A percentile compares a stretch with the other conserved stretches of the same genome.
phyloP scores from a whole-genome alignment of 2,797 vertebrate species.

The Picus viridis region DNA sequence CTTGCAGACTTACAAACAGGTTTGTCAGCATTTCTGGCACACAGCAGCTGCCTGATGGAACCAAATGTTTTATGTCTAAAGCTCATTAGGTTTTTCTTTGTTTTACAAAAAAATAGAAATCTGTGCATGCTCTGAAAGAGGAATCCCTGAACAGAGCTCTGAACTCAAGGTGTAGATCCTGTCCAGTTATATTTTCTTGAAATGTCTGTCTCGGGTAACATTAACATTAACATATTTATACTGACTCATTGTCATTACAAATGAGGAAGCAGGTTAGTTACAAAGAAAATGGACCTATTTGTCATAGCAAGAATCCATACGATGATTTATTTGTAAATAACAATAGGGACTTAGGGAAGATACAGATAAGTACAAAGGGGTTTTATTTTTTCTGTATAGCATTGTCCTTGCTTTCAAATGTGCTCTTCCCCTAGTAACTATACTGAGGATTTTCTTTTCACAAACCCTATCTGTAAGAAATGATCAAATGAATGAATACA shows the following conservation, averaged over 20 bases:
- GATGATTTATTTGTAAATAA: neutral
- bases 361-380: neutral
- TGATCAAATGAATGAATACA: neutral
- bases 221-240: neutral
- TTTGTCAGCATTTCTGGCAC: conserved; percentile 73
- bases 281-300: neutral
- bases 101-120: conserved; percentile 48
- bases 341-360: neutral
- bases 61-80: conserved; percentile 51
- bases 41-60: conserved; percentile 40
- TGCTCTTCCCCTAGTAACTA: neutral
- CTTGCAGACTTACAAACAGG: conserved; percentile 58
- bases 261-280: conserved; percentile 2
- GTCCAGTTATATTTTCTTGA: neutral
- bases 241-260: neutral
- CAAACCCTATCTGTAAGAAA: neutral
- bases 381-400: neutral
- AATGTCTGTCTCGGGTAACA: conserved; percentile 21
- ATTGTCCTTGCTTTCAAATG: neutral
- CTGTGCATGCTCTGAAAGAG: neutral
- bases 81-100: conserved; percentile 16
- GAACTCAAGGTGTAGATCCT: neutral
- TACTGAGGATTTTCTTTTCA: neutral
- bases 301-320: neutral
- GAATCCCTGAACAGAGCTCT: conserved; percentile 7